Evolutionary conservation across 1,140 invertebrate genomes (phyloP), one percentile per base, ranked within the genome.

Genomic region (Sarcophaga bullata): DNA sequence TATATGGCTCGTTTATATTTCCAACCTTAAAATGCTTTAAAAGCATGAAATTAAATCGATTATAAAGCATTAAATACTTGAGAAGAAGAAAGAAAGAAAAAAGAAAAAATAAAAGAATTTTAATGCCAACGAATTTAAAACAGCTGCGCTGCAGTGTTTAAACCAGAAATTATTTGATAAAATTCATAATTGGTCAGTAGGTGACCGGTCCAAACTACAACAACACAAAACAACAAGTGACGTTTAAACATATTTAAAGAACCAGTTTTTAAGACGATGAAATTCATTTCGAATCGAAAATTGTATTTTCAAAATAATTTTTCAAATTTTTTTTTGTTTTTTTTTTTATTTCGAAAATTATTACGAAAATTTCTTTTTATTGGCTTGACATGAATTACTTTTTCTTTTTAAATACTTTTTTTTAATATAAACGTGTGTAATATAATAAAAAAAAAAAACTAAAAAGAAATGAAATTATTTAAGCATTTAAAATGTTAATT

Each of bases 101-200:
- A 50, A 13, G 10, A 58, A 58, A 13, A 58, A 58, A 58, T n/a
- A 37, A 37, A 37, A 15, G 15, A 58, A 58, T 68, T 68, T 19
- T 8, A 19, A 19, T 19, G n/a, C 17, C n/a, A 68, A 19, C 62
- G 10, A 68, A 68, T 8, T 19, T 9, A 68, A 19, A 68, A 68
- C 62, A 68, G 62, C 17, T 68, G 62, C 62, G 19, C 7, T 68
- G 17, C 8, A 6, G 17, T 68, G n/a, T 68, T 68, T 25, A 68
- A 19, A 68, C 19, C 15, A n/a, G 15, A 58, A 13, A 13, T 58
- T 13, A 58, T 58, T 58, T 19, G 17, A 19, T 19, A 17, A 25
- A 25, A 68, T 68, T 19, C 19, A 68, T 68, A 68, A 68, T n/a
- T 19, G 62, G n/a, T 68, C 62, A 68, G n/a, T 68, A 68, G 62